Evolutionary conservation across 2,113 vertebrate species (phyloP).

Genomic region (Ancistrus triradiatus): DNA sequence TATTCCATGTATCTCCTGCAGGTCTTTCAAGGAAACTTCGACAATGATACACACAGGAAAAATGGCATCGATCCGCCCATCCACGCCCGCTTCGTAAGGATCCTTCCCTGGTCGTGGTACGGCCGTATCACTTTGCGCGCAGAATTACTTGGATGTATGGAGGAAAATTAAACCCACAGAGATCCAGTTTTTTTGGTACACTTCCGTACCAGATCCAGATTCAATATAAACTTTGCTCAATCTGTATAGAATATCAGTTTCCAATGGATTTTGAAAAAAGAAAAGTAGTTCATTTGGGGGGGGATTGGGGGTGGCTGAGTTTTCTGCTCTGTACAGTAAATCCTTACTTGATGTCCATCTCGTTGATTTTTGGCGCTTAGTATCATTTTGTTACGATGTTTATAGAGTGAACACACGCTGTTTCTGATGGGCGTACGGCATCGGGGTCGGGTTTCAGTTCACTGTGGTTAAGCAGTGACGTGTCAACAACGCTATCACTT

Average conservation of each 20-base stretch:
- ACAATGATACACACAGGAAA: slow-evolving; percentile 98
- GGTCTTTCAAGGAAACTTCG: slow-evolving; percentile 99
- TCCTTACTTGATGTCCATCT: slow-evolving; percentile 68
- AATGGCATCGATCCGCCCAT: slow-evolving; percentile 93
- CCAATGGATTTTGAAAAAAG: slow-evolving; percentile 62
- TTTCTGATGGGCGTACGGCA: slow-evolving; percentile 46
- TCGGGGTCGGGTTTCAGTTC: slow-evolving; percentile 42
- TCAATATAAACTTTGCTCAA: slow-evolving; percentile 81
- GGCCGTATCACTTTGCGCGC: slow-evolving; percentile 93
- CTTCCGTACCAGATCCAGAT: slow-evolving; percentile 53
- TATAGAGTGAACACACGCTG: slow-evolving; percentile 48
- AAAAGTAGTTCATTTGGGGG: not conserved
- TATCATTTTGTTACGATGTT: slow-evolving; percentile 29
- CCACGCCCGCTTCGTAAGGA: slow-evolving; percentile 81
- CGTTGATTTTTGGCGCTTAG: slow-evolving; percentile 32
- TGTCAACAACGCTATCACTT: slow-evolving; percentile 71
- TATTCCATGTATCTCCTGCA: slow-evolving; percentile 48
- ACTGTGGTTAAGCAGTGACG: slow-evolving; percentile 62
- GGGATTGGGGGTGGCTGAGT: not conserved
- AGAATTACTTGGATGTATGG: slow-evolving; percentile 90
- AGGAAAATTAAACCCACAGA: slow-evolving; percentile 76
- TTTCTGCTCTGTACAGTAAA: slow-evolving; percentile 35
- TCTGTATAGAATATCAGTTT: slow-evolving; percentile 77
- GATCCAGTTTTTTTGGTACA: slow-evolving; percentile 33
- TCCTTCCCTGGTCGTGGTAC: slow-evolving; percentile 98